phyloP scores from a whole-genome alignment of 1,140 invertebrate genomes.

The Diorhabda elongata region DNA sequence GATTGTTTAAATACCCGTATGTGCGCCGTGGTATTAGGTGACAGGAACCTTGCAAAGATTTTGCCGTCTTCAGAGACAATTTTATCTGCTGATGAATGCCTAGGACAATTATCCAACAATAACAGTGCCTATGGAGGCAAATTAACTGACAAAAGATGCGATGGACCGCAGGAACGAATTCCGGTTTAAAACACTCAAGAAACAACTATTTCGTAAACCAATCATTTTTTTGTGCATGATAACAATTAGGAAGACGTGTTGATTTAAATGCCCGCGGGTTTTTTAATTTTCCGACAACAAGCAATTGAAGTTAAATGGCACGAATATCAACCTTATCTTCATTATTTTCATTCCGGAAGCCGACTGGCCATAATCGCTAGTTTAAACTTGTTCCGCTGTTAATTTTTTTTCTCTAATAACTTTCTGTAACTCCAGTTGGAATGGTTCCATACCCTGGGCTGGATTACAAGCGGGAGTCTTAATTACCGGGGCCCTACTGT shows the following conservation, averaged over 20 bases:
- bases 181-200: conserved; percentile 18
- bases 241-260: conserved; percentile 37
- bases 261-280: conserved; percentile 37
- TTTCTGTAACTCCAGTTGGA: too few relatives aligned
- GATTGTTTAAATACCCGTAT: too few relatives aligned
- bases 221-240: conserved; percentile 38
- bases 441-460: conserved; percentile 17
- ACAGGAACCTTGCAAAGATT: conserved; percentile 44
- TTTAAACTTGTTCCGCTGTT: too few relatives aligned
- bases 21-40: conserved; percentile 43
- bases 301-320: too few relatives aligned
- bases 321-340: too few relatives aligned
- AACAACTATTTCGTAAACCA: conserved; percentile 31
- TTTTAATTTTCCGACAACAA: conserved; percentile 20
- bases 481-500: too few relatives aligned
- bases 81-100: conserved; percentile 28
- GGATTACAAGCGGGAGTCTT: too few relatives aligned
- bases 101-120: conserved; percentile 4
- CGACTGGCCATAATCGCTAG: too few relatives aligned
- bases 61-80: conserved; percentile 35
- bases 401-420: too few relatives aligned
- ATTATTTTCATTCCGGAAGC: too few relatives aligned
- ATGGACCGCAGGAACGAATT: conserved; percentile 21
- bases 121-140: conserved; percentile 36
- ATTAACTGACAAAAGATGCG: conserved; percentile 17